Conservation (phyloP, 2,113 vertebrate genomes). For the Neodontobutis hainanensis region DNA sequence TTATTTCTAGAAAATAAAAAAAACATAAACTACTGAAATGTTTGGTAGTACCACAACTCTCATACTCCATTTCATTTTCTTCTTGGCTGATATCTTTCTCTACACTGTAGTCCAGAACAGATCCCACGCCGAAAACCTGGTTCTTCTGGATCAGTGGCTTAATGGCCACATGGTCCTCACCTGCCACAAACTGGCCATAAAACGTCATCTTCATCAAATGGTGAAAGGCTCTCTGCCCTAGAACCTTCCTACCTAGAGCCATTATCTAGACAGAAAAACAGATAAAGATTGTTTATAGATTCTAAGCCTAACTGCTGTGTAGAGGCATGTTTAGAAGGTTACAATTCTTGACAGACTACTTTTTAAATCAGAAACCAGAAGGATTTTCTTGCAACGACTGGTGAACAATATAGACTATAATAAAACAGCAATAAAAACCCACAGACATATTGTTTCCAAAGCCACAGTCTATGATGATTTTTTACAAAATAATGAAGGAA, state of each 20-base stretch:
- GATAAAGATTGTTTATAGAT: not conserved
- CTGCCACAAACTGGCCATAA: conserved; percentile 94
- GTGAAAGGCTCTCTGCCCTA: conserved; percentile 84
- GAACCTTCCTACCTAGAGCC: conserved; percentile 73
- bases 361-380: not conserved
- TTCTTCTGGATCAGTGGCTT: conserved; percentile 85
- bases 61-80: conserved; percentile 81
- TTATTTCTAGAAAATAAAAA: not conserved
- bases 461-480: too few relatives aligned
- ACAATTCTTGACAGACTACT: not conserved
- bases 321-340: conserved; percentile 1
- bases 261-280: conserved; percentile 76
- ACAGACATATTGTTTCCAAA: too few relatives aligned
- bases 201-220: conserved; percentile 92
- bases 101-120: conserved; percentile 88
- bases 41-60: not conserved
- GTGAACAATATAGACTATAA: too few relatives aligned
- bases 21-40: not conserved
- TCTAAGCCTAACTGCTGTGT: not conserved
- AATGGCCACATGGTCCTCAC: conserved; percentile 88
- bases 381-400: not conserved
- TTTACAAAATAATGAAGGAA: too few relatives aligned
- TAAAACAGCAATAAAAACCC: too few relatives aligned
- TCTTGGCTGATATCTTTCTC: conserved; percentile 85
- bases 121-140: conserved; percentile 85